Base-by-base conservation (phyloP, 2,797 vertebrate species). In the Malacoctenus gilli region DNA sequence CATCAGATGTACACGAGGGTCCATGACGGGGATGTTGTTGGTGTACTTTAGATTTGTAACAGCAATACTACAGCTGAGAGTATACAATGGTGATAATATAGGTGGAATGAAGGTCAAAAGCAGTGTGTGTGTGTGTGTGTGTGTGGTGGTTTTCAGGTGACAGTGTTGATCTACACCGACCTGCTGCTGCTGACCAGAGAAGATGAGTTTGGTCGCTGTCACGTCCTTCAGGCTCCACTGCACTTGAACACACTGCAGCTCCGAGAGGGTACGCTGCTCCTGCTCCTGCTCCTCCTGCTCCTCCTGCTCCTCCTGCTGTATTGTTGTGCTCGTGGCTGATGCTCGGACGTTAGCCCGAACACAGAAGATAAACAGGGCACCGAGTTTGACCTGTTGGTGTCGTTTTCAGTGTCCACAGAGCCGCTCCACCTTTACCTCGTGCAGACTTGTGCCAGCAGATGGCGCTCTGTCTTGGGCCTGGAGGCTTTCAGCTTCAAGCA, bases 141-240 rank as follows among this genome's bases (percentile, higher is more conserved):
- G 25, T 66, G 13, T 70, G 14, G 37, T 52, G 19, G 71, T 21
- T 57, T 38, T 49, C 85, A 97, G 96, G 94, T 95, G 53, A 95
- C 92, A 0, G 91, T 96, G 43, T 91, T 97, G 48, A 91, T 95
- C 77, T 98, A 96, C 83, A 95, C 88, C 0, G 96, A 97, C 74
- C 81, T 98, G 78, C 84, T 98, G 85, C 90, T 98, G 39, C 87
- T 98, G 71, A 96, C 95, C 57, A 93, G 93, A 84, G 94, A 97
- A 67, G 95, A 98, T 0, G 93, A 95, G 72, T 89, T 89, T 0
- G 93, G 95, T 14, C 89, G 85, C 71, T 96, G 94, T 66, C 93
- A 93, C 0, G 95, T 98, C 51, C 89, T 98, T 36, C 94, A 94
- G 85, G 95, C 94, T 74, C 95, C 96, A 0, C 85, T 95, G 41